Evolutionary conservation across 2,888 invertebrate species (phyloP), one percentile per base, ranked within the genome.

Genomic region (Abrostola triplasia): DNA sequence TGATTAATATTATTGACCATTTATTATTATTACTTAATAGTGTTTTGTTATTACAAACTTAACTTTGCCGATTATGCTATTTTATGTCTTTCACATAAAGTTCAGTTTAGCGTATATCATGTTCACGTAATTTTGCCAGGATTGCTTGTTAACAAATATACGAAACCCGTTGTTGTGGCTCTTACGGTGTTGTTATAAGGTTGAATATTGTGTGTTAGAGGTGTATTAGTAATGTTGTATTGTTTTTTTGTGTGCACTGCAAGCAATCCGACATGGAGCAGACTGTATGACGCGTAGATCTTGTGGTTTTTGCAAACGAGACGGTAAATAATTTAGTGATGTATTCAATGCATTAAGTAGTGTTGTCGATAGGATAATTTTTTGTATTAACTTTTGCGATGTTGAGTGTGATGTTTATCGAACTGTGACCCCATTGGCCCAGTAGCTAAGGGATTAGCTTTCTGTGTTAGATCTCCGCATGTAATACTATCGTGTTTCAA

Each of bases 271-370:
- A 80, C 82, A 71, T 79, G 79, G 81, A 73, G 86, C 84, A 93
- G 92, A 93, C 92, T 90, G 92, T 92, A 89, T 91, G 92, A 92
- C 92, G 92, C 92, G 89, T 83, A 84, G 84, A 84, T 84, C 86
- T 85, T 88, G 89, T 79, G 86, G 89, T 91, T 92, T 91, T 91
- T 91, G 89, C 92, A 88, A 89, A 87, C 82, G 84, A 77, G 81
- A 83, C 85, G 77, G 88, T 83, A 89, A 87, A 87, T 85, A 84
- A 76, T 82, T 76, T 90, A 91, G 91, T 88, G 89, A 77, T 84
- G 90, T 72, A 47, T 61, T 44, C 11, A 44, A 37, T 59, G 47
- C 54, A 37, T 57, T 36, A 58, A 69, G 42, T 73, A 42, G 65
- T 38, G 59, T 59, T 67, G 41, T 78, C 70, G 71, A 67, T 77